Evolutionary conservation across 2,888 invertebrate genomes (phyloP).

Genomic region (Lasius fuliginosus): DNA sequence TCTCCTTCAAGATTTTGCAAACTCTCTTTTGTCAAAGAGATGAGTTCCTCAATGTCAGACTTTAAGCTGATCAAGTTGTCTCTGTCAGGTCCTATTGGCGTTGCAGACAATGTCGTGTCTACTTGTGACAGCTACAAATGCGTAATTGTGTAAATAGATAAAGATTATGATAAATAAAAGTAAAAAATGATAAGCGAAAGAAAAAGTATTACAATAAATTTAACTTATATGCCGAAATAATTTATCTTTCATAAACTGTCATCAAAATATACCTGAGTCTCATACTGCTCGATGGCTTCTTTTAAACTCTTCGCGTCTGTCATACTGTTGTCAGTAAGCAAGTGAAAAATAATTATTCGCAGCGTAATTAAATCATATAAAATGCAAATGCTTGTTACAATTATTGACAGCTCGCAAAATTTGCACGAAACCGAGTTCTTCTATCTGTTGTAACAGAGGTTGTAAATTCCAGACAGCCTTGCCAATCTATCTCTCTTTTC

Average conservation of each 20-base stretch:
- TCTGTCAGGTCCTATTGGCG: conserved; percentile 87
- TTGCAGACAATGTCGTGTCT: conserved; percentile 87
- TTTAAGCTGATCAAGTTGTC: conserved; percentile 89
- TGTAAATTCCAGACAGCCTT: background rate
- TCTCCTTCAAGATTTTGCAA: conserved; percentile 82
- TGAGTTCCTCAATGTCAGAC: conserved; percentile 90
- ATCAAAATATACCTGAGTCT: conserved; percentile 78
- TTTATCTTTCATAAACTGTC: background rate
- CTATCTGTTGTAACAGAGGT: background rate
- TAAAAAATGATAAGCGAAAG: background rate
- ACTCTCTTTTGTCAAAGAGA: conserved; percentile 90
- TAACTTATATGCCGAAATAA: background rate
- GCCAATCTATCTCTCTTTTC: background rate
- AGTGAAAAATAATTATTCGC: background rate
- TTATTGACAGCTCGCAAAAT: background rate
- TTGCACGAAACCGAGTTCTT: background rate
- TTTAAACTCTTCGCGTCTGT: conserved; percentile 76
- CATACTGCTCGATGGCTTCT: conserved; percentile 80
- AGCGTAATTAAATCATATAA: background rate
- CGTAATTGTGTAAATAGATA: background rate
- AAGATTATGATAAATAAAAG: background rate
- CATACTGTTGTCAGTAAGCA: conserved; percentile 65
- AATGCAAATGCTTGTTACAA: background rate
- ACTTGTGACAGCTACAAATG: conserved; percentile 89
- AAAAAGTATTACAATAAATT: background rate